Base-by-base conservation (phyloP, 2,888 invertebrate genomes). In the Limulus polyphemus region DNA sequence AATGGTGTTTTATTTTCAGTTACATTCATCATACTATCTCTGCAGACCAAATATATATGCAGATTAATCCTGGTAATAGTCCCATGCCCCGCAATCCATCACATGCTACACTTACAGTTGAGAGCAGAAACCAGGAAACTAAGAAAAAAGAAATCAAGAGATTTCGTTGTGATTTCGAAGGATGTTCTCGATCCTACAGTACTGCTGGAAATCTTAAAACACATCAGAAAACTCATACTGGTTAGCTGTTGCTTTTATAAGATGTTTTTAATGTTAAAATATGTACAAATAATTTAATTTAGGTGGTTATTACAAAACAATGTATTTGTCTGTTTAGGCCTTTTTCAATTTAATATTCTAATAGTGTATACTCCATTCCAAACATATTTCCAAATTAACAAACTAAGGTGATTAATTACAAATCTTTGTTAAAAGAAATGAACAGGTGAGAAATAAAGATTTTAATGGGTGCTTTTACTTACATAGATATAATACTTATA, bases 151-250 rank as follows among this genome's bases (percentile, higher is more conserved):
- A 81, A 72, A 79, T 82, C 52, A 84, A 84, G 70, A 81, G 90
- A 71, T 92, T 88, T 76, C 83, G 82, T 73, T 95, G 94, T 78
- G 88, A 91, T 78, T 92, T 87, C 77, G 86, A 88, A 65, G 90
- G 89, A 14, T 94, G 94, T 76, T 81, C 83, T 67, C 81, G 92
- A 71, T 90, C 90, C 61, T 94, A 94, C 77, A 93, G 91, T 75
- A 94, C 94, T 10, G 86, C 90, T 70, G 94, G 94, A 59, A 95
- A 95, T 79, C 81, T 95, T 69, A 83, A 91, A 73, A 94, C 94
- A 65, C 95, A 95, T 79, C 85, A 91, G 83, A 95, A 94, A 81
- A 92, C 92, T 62, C 94, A 95, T 74, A 90, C 87, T 85, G 94
- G 94, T 92, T 32, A 79, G 72, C 71, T 71, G 59, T 12, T 61